phyloP scores from a whole-genome alignment of 2,797 vertebrate genomes.

The Trachops cirrhosus region DNA sequence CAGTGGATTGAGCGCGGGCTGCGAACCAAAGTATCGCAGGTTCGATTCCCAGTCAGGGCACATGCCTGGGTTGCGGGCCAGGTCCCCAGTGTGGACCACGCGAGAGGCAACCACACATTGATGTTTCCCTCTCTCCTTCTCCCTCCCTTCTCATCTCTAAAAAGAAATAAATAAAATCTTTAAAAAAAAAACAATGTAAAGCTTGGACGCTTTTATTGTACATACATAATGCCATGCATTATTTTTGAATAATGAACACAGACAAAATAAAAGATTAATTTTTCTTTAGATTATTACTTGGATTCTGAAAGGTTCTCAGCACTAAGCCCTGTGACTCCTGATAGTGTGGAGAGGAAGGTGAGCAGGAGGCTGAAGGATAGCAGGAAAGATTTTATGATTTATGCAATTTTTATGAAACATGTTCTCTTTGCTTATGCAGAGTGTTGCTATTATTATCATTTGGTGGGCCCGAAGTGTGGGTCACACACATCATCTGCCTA shows the following conservation, averaged over 20 bases:
- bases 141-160: too few relatives aligned
- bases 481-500: slow-evolving; percentile 67
- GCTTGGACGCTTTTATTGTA: not conserved
- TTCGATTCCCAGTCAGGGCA: too few relatives aligned
- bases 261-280: not conserved
- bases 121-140: too few relatives aligned
- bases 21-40: too few relatives aligned
- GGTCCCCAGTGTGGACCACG: too few relatives aligned
- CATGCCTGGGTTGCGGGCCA: too few relatives aligned
- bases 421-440: slow-evolving; percentile 30
- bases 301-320: not conserved
- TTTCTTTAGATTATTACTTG: not conserved
- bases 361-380: not conserved
- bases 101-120: too few relatives aligned
- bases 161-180: too few relatives aligned
- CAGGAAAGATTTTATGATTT: slow-evolving; percentile 53
- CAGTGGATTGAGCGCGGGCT: too few relatives aligned
- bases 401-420: slow-evolving; percentile 38
- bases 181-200: not conserved
- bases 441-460: slow-evolving; percentile 63
- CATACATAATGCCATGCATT: not conserved
- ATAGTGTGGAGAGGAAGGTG: not conserved
- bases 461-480: slow-evolving; percentile 56
- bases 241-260: not conserved
- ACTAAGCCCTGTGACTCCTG: not conserved